Evolutionary conservation across 2,113 vertebrate species (phyloP), one percentile per base, ranked within the genome.

Genomic region (Scortum barcoo): DNA sequence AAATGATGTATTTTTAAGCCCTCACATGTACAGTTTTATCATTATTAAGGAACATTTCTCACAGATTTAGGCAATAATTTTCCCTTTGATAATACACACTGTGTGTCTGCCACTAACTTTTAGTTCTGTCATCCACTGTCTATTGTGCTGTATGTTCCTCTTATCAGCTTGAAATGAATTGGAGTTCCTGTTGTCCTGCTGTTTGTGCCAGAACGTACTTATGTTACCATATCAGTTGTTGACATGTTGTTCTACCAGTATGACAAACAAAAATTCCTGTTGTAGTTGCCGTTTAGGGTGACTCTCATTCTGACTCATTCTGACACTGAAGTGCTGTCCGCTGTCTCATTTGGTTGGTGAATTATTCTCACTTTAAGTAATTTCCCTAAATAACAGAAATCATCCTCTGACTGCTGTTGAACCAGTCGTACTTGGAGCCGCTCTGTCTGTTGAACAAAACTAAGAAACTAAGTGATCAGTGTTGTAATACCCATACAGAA

Each of bases 101-200:
- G 36, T 28, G 3, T 13, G 38, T 24, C 36, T 44, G 67, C 19
- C 36, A 11, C 44, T 3, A 53, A 40, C 7, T 16, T 66, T 38
- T 78, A 61, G 28, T 46, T 80, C 14, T 71, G 46, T 75, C 48
- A 58, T 46, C 22, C 2, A 33, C 13, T 26, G 2, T 76, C 33
- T 19, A 36, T 84, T 84, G 51, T 78, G 13, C 28, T 44, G 60
- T 3, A 30, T 51, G 57, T 89, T 87, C 63, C 72, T 80, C 62
- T 84, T 84, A 84, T 88, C 82, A 83, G 80, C 51, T 42, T 51
- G 12, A 28, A 38, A 22, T 33, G 6, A 80, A 81, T 54, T 33
- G 7, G 77, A 78, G 82, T 89, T 89, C 82, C 87, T 86, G 62
- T 84, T 68, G 53, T 82, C 42, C 48, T 22, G 17, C 53, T 54